Conservation (phyloP, 1,140 invertebrate genomes). For the Caenorhabditis inopinata region DNA sequence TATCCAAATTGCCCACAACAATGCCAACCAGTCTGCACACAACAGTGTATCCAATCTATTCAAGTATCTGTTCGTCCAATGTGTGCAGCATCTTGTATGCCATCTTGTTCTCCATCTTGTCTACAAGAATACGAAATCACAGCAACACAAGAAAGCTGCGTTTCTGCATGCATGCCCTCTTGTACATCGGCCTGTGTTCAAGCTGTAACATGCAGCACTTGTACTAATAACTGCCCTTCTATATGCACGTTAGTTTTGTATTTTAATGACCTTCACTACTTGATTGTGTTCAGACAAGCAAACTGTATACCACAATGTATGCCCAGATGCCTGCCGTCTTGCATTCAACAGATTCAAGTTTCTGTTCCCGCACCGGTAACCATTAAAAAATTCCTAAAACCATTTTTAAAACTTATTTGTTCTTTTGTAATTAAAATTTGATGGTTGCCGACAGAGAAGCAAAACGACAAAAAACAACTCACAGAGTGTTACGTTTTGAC, state of each 20-base stretch:
- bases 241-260: background rate
- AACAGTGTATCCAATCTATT: slow-evolving; percentile 10
- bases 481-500: too few relatives aligned
- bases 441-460: background rate
- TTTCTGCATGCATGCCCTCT: background rate
- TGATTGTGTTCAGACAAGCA: slow-evolving; percentile 1
- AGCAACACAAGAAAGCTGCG: background rate
- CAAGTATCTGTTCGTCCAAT: slow-evolving; percentile 9
- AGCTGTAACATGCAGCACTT: slow-evolving; percentile 30
- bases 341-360: slow-evolving; percentile 26
- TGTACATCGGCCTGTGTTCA: background rate
- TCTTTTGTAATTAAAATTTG: background rate
- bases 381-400: background rate
- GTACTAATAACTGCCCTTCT: slow-evolving; percentile 23
- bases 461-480: background rate
- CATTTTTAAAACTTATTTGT: background rate
- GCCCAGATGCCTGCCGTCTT: slow-evolving; percentile 18
- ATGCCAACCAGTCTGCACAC: slow-evolving; percentile 13
- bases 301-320: slow-evolving; percentile 26
- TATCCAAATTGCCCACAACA: slow-evolving; percentile 15
- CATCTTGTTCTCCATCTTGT: background rate
- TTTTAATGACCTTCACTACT: background rate
- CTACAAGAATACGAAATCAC: slow-evolving; percentile 1
- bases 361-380: slow-evolving; percentile 9
- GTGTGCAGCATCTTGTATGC: background rate